Percentiles rank a stretch among this genome's conserved stretches.
These are phyloP conservation scores for Chirona hameri DNA, from an alignment of 2,888 invertebrate genomes.

Conservation along the genomic window DNA sequence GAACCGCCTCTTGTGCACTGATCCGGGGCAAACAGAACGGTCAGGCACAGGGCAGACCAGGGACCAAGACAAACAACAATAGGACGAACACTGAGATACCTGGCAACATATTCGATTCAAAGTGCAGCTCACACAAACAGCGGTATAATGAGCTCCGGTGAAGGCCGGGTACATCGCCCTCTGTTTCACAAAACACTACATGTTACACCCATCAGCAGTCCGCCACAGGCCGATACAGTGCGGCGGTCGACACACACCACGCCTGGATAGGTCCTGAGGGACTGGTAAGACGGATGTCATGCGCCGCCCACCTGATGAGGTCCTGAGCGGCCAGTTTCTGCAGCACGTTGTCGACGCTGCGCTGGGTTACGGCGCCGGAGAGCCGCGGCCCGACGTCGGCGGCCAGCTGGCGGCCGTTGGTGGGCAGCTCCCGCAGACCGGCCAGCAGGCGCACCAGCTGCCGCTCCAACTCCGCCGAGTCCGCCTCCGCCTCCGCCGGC, in stretches of 20 bases:
- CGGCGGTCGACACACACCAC: background rate
- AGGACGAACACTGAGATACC: too few relatives aligned
- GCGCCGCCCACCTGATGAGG: slow-evolving; percentile 26
- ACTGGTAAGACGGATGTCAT: too few relatives aligned
- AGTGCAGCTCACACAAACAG: too few relatives aligned
- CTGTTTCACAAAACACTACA: too few relatives aligned
- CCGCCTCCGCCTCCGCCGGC: slow-evolving; percentile 58
- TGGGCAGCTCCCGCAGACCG: slow-evolving; percentile 64
- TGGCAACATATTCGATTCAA: too few relatives aligned
- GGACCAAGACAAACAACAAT: background rate
- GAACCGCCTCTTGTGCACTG: too few relatives aligned
- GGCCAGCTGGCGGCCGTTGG: slow-evolving; percentile 63
- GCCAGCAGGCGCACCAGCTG: slow-evolving; percentile 63
- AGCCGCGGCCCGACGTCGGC: slow-evolving; percentile 54
- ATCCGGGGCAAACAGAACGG: too few relatives aligned
- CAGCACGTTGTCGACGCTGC: background rate
- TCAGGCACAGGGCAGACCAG: too few relatives aligned
- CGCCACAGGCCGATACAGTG: background rate
- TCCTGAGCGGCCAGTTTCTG: slow-evolving; percentile 32
- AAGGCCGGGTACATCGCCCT: too few relatives aligned
- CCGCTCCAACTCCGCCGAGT: slow-evolving; percentile 65
- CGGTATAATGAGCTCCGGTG: too few relatives aligned
- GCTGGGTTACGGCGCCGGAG: slow-evolving; percentile 40
- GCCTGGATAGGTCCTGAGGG: background rate
- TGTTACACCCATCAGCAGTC: background rate